Conservation (phyloP, 2,113 vertebrate species). For the Microtus ochrogaster region DNA sequence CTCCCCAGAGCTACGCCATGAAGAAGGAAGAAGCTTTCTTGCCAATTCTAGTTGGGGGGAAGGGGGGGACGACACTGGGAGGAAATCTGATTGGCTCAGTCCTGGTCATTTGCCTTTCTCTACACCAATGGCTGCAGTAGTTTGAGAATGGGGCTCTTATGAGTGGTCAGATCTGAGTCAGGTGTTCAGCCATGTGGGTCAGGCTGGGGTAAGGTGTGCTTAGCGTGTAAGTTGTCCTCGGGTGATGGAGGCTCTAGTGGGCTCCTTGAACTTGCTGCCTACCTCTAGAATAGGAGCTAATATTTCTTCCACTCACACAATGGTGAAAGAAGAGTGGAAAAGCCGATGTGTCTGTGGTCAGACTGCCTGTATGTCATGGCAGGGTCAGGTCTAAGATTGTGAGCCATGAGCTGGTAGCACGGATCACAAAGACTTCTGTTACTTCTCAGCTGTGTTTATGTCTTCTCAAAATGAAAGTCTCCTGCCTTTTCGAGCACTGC, state of each 20-base stretch:
- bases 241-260: neutral
- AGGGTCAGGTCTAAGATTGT: neutral
- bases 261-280: neutral
- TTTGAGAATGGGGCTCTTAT: neutral
- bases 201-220: neutral
- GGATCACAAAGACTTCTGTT: neutral
- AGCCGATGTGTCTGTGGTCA: fast-evolving
- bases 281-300: neutral
- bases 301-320: fast-evolving
- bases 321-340: neutral
- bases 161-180: constrained; percentile 27
- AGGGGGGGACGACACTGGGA: neutral
- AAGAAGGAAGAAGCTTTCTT: neutral
- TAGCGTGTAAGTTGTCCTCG: neutral
- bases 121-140: neutral
- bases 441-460: neutral
- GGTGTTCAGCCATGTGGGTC: neutral
- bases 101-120: neutral
- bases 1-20: neutral
- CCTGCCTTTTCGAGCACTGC: neutral
- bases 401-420: neutral
- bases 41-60: neutral
- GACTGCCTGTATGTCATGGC: fast-evolving
- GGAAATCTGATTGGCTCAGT: constrained; percentile 16
- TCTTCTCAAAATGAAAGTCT: neutral